A percentile compares a stretch with the other conserved stretches of the same genome.
These are phyloP conservation scores for Tribolium freemani DNA, from an alignment of 2,888 invertebrate genomes.

Conservation along the genomic window DNA sequence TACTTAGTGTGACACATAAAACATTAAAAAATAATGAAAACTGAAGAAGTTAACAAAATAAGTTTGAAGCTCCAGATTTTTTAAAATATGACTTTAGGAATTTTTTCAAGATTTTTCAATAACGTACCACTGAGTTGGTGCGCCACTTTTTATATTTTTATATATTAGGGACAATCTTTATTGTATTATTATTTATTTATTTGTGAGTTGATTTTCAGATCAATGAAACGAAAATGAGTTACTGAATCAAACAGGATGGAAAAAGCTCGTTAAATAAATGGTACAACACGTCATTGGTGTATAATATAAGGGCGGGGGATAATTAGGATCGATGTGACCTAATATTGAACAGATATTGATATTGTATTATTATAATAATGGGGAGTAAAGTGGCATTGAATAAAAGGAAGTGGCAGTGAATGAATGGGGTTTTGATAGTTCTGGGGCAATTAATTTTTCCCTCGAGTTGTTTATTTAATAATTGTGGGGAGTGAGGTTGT, in stretches of 20 bases:
- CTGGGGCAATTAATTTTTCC: conserved; percentile 17
- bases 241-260: background rate
- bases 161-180: background rate
- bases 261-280: conserved; percentile 11
- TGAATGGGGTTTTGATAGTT: conserved; percentile 19
- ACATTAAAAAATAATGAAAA: too few relatives aligned
- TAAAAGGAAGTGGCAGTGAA: conserved; percentile 2
- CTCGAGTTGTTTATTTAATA: conserved; percentile 21
- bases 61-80: too few relatives aligned
- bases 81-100: too few relatives aligned
- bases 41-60: too few relatives aligned
- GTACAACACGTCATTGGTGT: background rate
- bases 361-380: background rate
- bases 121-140: too few relatives aligned
- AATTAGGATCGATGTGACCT: conserved; percentile 5
- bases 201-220: background rate
- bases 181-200: background rate
- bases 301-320: background rate
- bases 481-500: conserved; percentile 12
- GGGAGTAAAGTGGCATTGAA: background rate
- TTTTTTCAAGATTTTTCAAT: too few relatives aligned
- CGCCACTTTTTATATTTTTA: too few relatives aligned
- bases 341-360: background rate
- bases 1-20: too few relatives aligned
- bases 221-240: background rate